These are phyloP conservation scores for Hypsibius dujardini DNA, from an alignment of 1,140 invertebrate species.

Conservation along the genomic window DNA sequence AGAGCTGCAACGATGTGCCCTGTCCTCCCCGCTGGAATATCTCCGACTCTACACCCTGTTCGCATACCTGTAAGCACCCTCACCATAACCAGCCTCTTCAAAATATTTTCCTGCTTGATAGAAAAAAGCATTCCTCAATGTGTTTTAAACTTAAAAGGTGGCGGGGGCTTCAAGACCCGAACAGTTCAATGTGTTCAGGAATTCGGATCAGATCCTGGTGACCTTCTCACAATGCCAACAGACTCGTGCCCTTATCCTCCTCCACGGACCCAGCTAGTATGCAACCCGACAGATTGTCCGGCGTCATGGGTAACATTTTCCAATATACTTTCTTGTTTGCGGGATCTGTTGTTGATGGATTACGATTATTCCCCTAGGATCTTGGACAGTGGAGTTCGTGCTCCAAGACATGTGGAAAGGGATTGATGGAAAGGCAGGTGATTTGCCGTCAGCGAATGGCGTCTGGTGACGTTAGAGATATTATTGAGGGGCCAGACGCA, in stretches of 20 bases:
- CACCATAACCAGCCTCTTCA: too few species aligned
- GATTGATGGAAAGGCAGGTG: constrained; percentile 61
- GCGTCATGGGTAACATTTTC: too few species aligned
- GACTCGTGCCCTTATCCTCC: constrained; percentile 69
- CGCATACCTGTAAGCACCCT: constrained; percentile 73
- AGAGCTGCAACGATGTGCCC: constrained; percentile 77
- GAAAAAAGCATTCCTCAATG: too few species aligned
- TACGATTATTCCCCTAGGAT: too few species aligned
- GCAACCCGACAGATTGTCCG: constrained; percentile 75
- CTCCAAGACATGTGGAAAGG: constrained; percentile 71
- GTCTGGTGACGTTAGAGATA: constrained; percentile 56
- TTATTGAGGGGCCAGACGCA: constrained; percentile 31
- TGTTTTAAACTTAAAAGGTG: too few species aligned
- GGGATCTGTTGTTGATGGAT: too few species aligned
- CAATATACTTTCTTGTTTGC: too few species aligned
- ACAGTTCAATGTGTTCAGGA: constrained; percentile 70
- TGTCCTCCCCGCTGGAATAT: constrained; percentile 60
- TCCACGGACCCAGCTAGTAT: constrained; percentile 65
- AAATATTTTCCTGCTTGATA: too few species aligned
- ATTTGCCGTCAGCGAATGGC: constrained; percentile 79
- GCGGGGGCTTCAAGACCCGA: constrained; percentile 50
- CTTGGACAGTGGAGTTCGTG: constrained; percentile 63
- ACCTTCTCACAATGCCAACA: constrained; percentile 67
- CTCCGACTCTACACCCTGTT: constrained; percentile 64
- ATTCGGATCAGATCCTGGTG: constrained; percentile 56